Evolutionary conservation across 2,113 vertebrate species (phyloP).

Genomic region (Malaclemys terrapin): DNA sequence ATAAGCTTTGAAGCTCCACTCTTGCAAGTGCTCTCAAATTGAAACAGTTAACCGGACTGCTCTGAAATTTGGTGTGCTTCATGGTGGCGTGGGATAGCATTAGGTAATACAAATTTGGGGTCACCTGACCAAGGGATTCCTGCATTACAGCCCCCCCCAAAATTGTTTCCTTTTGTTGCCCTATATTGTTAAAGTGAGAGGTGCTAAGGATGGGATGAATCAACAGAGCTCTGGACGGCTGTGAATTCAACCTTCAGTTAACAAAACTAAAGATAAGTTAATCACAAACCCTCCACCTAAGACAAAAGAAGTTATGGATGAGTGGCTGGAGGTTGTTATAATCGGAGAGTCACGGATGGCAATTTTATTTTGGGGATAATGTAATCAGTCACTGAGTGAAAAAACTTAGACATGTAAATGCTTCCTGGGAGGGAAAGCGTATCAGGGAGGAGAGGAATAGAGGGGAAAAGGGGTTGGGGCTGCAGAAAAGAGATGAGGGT

Average conservation of each 20-base stretch:
- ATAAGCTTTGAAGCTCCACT: no score
- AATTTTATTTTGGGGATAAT: no score
- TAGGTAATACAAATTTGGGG: neutral
- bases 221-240: neutral
- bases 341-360: neutral
- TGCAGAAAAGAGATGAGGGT: no score
- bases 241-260: neutral
- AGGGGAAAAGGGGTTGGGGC: no score
- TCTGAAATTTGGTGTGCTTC: neutral
- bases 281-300: neutral
- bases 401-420: no score
- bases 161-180: neutral
- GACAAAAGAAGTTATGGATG: neutral
- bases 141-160: neutral
- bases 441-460: no score
- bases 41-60: neutral
- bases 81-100: neutral
- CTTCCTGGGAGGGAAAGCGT: no score
- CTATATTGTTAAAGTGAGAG: neutral
- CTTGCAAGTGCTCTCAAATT: neutral
- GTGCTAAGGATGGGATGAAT: neutral
- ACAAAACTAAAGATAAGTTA: neutral
- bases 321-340: neutral
- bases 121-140: neutral
- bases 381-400: no score